These are phyloP conservation scores for Ophion ellenae DNA, from an alignment of 2,888 invertebrate species.

Conservation along the genomic window DNA sequence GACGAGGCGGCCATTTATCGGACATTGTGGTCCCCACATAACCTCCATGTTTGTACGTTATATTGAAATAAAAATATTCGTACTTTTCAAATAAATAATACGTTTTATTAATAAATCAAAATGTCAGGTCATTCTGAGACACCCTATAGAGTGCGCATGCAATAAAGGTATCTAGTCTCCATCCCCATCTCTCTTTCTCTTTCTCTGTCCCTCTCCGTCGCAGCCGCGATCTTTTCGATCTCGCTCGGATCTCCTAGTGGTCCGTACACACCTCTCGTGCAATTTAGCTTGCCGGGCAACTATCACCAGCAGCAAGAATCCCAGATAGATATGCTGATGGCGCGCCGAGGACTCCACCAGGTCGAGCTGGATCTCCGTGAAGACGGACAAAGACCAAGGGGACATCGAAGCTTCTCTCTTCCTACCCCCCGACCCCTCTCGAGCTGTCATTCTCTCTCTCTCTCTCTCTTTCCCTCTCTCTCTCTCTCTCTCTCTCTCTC, in stretches of 20 bases:
- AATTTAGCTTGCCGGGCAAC: slow-evolving; percentile 38
- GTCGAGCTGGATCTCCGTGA: slow-evolving; percentile 42
- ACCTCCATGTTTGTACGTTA: too few relatives aligned
- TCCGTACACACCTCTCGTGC: slow-evolving; percentile 11
- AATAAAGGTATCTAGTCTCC: slow-evolving; percentile 60
- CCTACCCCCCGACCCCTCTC: neutral
- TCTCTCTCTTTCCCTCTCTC: neutral
- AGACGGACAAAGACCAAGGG: slow-evolving; percentile 44
- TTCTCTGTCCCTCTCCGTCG: neutral
- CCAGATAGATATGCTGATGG: slow-evolving; percentile 60
- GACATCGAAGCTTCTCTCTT: slow-evolving; percentile 7
- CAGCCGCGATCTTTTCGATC: slow-evolving; percentile 7
- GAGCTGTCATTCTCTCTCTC: neutral
- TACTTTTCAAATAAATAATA: too few relatives aligned
- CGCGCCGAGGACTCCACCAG: slow-evolving; percentile 4
- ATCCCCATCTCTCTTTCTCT: slow-evolving; percentile 10
- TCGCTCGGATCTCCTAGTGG: slow-evolving; percentile 2
- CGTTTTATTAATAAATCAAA: too few relatives aligned
- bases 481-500: neutral
- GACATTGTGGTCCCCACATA: too few relatives aligned
- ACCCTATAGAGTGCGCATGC: slow-evolving; percentile 27
- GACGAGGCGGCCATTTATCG: too few relatives aligned
- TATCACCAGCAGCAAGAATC: slow-evolving; percentile 49
- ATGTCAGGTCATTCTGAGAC: too few relatives aligned
- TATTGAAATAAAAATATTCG: too few relatives aligned